Evolutionary conservation across 2,888 invertebrate genomes (phyloP).

Genomic region (Taenaris catops): DNA sequence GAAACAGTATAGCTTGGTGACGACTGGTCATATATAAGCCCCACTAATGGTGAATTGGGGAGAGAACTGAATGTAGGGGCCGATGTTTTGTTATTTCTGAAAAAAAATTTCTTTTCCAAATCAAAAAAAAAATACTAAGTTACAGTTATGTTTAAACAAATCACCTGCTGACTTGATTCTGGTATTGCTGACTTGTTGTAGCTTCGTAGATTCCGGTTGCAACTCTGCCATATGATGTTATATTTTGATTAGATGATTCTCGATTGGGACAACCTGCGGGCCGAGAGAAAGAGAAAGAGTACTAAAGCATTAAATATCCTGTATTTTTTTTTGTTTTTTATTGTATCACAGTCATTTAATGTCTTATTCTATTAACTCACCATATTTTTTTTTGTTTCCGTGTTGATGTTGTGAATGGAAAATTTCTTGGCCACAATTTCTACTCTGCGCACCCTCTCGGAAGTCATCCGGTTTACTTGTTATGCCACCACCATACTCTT

Average conservation of each 20-base stretch:
- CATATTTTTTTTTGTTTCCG: constrained; percentile 61
- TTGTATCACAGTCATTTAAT: too few relatives aligned
- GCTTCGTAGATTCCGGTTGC: constrained; percentile 61
- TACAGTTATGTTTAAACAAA: not conserved
- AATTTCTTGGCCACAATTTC: constrained; percentile 43
- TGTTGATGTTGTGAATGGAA: constrained; percentile 45
- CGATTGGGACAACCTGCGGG: constrained; percentile 60
- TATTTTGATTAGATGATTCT: constrained; percentile 55
- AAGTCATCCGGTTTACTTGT: constrained; percentile 57
- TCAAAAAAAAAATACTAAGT: not conserved
- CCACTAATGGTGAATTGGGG: constrained; percentile 67
- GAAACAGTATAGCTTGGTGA: constrained; percentile 56
- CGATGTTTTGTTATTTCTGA: constrained; percentile 60
- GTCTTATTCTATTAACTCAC: too few relatives aligned
- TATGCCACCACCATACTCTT: constrained; percentile 66
- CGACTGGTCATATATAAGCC: constrained; percentile 64
- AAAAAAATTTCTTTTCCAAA: constrained; percentile 29
- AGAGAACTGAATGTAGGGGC: constrained; percentile 69
- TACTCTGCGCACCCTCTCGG: constrained; percentile 41
- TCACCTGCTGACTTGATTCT: constrained; percentile 59
- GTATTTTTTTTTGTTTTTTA: not conserved
- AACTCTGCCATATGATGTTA: constrained; percentile 59
- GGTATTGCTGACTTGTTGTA: constrained; percentile 55
- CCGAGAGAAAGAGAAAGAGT: too few relatives aligned
- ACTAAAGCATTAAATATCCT: constrained; percentile 1